These are phyloP conservation scores for Prinia subflava DNA, from an alignment of 2,113 vertebrate genomes.

Conservation along the genomic window DNA sequence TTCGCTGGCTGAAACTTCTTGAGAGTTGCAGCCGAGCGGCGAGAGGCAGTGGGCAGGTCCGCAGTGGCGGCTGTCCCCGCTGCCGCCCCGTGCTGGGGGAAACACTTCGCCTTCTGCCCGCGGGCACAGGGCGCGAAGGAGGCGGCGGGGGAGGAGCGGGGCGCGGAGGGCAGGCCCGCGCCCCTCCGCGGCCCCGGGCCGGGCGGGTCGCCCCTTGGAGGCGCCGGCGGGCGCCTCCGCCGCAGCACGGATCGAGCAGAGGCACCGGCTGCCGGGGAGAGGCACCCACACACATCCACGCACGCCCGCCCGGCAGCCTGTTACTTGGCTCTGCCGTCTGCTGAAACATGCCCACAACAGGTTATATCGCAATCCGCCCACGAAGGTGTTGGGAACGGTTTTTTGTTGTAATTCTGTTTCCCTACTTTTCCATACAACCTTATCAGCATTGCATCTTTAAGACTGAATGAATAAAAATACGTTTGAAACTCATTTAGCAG, in stretches of 20 bases:
- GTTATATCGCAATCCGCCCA: background rate
- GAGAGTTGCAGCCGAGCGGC: conserved; percentile 40
- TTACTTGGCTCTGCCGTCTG: background rate
- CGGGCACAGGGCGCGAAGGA: background rate
- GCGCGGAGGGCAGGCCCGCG: background rate
- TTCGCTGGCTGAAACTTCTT: conserved; percentile 64
- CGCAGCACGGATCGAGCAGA: background rate
- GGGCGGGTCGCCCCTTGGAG: background rate
- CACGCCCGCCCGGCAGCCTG: background rate
- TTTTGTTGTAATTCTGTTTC: background rate
- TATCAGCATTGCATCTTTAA: background rate
- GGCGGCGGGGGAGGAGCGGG: background rate
- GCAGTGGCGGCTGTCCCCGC: background rate
- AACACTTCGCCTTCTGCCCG: background rate
- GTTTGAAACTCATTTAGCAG: background rate
- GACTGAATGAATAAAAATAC: conserved; percentile 24
- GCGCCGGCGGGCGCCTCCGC: background rate
- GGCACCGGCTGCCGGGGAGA: background rate
- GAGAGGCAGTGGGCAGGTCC: background rate
- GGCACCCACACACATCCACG: background rate
- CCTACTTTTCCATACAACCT: conserved; percentile 6
- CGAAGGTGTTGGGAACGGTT: background rate
- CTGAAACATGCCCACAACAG: conserved; percentile 28
- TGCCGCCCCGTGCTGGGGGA: background rate
- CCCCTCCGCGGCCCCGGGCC: background rate